Evolutionary conservation across 1,140 invertebrate species (phyloP).

Genomic region (Danaus plexippus): DNA sequence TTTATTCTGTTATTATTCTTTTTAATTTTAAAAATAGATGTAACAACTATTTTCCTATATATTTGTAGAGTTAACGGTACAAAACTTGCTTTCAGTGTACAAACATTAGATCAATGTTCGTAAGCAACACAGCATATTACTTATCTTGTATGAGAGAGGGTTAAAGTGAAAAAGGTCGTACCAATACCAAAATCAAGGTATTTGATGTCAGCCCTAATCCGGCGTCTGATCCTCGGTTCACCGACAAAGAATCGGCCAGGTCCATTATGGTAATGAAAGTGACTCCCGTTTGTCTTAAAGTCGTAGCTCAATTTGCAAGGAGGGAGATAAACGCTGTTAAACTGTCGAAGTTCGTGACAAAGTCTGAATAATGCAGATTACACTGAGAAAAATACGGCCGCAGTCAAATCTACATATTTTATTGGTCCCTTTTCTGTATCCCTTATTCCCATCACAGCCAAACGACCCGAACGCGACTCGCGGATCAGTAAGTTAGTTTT

Average conservation of each 20-base stretch:
- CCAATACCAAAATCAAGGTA: too few relatives aligned
- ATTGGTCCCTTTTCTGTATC: constrained; percentile 62
- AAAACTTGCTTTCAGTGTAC: too few relatives aligned
- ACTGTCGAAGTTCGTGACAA: constrained; percentile 71
- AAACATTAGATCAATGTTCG: too few relatives aligned
- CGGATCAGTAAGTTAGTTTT: constrained; percentile 6
- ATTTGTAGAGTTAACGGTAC: too few relatives aligned
- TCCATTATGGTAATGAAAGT: constrained; percentile 71
- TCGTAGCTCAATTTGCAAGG: constrained; percentile 71
- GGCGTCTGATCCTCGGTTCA: constrained; percentile 36
- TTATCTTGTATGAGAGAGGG: too few relatives aligned
- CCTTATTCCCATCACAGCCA: constrained; percentile 40
- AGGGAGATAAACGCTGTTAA: constrained; percentile 71
- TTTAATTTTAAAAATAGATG: too few relatives aligned
- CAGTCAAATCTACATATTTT: constrained; percentile 70
- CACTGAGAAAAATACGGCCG: constrained; percentile 69
- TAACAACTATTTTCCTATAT: too few relatives aligned
- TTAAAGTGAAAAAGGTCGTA: too few relatives aligned
- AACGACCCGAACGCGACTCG: constrained; percentile 26
- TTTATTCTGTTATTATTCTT: too few relatives aligned
- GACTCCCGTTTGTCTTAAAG: constrained; percentile 71
- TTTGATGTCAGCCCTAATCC: constrained; percentile 44
- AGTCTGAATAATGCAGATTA: constrained; percentile 72
- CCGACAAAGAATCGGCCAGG: constrained; percentile 65
- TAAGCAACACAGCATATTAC: too few relatives aligned